Conservation (phyloP, 1,140 invertebrate species). For the Augochlora pura region DNA sequence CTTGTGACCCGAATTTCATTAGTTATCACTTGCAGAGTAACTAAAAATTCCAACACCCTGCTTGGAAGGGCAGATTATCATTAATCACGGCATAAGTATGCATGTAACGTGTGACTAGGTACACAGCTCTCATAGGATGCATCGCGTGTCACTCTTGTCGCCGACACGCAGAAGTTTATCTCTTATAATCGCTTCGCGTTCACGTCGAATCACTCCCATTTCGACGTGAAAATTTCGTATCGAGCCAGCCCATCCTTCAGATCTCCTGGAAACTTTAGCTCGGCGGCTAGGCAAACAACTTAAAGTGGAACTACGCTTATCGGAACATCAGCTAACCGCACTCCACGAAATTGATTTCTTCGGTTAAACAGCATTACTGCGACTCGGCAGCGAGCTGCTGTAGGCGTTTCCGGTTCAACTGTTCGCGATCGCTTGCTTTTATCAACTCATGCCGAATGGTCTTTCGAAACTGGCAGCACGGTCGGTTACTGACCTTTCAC, state of each 20-base stretch:
- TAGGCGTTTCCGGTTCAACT: neutral
- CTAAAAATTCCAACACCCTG: no score
- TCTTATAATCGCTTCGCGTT: neutral
- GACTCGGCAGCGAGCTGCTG: constrained; percentile 2
- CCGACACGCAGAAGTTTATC: neutral
- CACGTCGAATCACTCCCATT: neutral
- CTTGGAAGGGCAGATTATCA: no score
- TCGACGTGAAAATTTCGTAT: neutral
- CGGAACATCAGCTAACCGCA: constrained; percentile 17
- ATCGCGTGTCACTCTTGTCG: no score
- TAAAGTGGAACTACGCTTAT: constrained; percentile 30
- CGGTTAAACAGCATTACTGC: constrained; percentile 31
- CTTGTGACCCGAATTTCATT: no score
- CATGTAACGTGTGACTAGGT: no score
- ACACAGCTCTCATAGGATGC: no score
- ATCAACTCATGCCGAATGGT: neutral
- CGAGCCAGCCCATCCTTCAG: neutral
- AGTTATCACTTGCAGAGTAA: no score
- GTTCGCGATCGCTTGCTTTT: neutral
- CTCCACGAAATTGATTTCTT: constrained; percentile 43
- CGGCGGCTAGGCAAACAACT: constrained; percentile 14
- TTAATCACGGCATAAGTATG: neutral
- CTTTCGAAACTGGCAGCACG: neutral
- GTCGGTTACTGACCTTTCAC: neutral
- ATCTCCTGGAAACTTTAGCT: neutral